Percentiles rank a stretch among this genome's conserved stretches.
Conservation (phyloP, 2,888 invertebrate species). For the Itoplectis maculator region DNA sequence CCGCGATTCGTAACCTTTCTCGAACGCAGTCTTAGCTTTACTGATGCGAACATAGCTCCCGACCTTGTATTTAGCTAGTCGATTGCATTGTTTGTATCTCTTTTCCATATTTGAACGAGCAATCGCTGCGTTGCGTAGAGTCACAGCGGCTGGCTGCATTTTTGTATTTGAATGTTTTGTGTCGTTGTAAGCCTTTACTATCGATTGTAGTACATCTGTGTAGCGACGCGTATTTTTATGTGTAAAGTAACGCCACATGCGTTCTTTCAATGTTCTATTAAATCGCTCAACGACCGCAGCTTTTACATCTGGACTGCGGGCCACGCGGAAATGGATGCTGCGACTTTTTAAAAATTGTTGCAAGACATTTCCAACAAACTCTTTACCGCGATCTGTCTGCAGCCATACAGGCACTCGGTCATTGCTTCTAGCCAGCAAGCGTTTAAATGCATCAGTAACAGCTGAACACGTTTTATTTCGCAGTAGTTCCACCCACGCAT, state of each 20-base stretch:
- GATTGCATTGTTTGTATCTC: neutral
- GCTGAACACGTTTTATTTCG: conserved; percentile 7
- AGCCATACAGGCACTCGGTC: neutral
- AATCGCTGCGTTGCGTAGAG: conserved; percentile 2
- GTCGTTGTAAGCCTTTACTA: conserved; percentile 8
- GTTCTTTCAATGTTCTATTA: too few relatives aligned
- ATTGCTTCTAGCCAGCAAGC: neutral
- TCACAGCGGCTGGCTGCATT: neutral
- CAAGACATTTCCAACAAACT: neutral
- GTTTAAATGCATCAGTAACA: neutral
- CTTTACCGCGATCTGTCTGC: conserved; percentile 9
- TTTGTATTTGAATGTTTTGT: neutral
- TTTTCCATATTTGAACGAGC: neutral
- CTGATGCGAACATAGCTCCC: conserved; percentile 41
- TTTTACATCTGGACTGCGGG: neutral
- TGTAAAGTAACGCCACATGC: neutral
- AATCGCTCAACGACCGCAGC: neutral
- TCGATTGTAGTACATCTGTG: conserved; percentile 2
- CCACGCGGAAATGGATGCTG: neutral
- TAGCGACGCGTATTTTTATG: conserved; percentile 2
- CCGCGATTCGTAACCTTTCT: conserved; percentile 26
- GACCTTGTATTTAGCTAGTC: conserved; percentile 36
- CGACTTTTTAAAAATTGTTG: conserved; percentile 1
- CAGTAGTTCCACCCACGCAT: conserved; percentile 15
- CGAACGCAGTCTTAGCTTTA: conserved; percentile 41